Base-by-base conservation (phyloP, 1,140 invertebrate species). In the Tetramorium simillimum region DNA sequence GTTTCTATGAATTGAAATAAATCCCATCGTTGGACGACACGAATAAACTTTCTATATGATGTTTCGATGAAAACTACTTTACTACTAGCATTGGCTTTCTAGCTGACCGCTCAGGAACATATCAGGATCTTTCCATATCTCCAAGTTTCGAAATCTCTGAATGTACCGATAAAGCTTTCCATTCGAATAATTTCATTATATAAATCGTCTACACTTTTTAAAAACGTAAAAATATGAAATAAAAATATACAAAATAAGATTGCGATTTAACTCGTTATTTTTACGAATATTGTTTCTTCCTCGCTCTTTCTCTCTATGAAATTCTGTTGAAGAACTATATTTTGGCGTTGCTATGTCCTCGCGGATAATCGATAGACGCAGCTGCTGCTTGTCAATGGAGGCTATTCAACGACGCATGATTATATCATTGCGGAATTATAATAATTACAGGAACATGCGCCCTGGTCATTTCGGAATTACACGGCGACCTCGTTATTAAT, bases 401-500 rank as follows among this genome's bases (percentile, higher is more conserved):
- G 86, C 86, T 85, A 82, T 89, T 88, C 85, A 89, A 72, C 51
- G 69, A 62, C 46, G 33, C 85, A 70, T 72, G 53, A 87, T 89
- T 90, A 69, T 69, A 49, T 89, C 85, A 58, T 80, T 78, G 65
- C 21, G n/a, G 75, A 89, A 89, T 90, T 89, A 90, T 90, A 90
- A 90, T 90, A 89, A 90, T 90, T 90, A 90, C 37, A 67, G 82
- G 37, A 37, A 69, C 53, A 10, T 18, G 37, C 18, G 53, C 56
- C 51, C 16, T 56, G 51, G 49, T 33, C 40, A 24, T 65, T 53
- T 43, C 40, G 81, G 75, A 89, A 90, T 89, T 89, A 86, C 88
- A 87, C 78, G 85, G 87, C 85, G 86, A 85, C 78, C 89, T 76
- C 69, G 85, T 89, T 90, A 89, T 90, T 90, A 87, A 87, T 73